Percentiles rank a stretch among this genome's conserved stretches.
Evolutionary conservation across 1,140 invertebrate genomes (phyloP).

Genomic region (Matsumurasca onukii): DNA sequence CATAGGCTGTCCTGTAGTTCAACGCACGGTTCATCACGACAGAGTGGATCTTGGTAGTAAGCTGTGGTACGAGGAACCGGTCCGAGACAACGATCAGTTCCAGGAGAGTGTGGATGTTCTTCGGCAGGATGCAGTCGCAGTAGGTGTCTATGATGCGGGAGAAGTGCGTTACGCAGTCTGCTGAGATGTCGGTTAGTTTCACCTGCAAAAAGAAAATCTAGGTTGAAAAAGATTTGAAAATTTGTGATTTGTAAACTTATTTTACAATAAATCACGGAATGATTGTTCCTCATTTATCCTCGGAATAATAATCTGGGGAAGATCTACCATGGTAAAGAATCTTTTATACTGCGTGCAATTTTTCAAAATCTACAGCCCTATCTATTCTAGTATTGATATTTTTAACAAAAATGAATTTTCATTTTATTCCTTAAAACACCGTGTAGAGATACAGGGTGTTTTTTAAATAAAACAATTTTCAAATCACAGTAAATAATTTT

Average conservation of each 20-base stretch:
- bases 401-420: too few relatives aligned
- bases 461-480: too few relatives aligned
- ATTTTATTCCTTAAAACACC: too few relatives aligned
- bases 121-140: constrained; percentile 44
- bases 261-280: constrained; percentile 53
- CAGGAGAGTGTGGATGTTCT: constrained; percentile 57
- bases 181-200: constrained; percentile 37
- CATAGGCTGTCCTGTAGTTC: constrained; percentile 46
- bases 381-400: too few relatives aligned
- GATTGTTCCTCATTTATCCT: too few relatives aligned
- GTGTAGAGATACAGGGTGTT: too few relatives aligned
- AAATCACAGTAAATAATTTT: too few relatives aligned
- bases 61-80: constrained; percentile 60
- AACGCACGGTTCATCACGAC: constrained; percentile 47
- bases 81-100: constrained; percentile 65
- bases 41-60: constrained; percentile 54
- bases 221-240: constrained; percentile 49
- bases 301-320: too few relatives aligned
- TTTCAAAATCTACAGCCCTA: too few relatives aligned
- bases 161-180: constrained; percentile 36
- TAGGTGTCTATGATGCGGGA: constrained; percentile 34
- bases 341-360: too few relatives aligned
- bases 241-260: constrained; percentile 53
- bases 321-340: too few relatives aligned
- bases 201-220: too few relatives aligned